phyloP scores from a whole-genome alignment of 2,888 invertebrate species.

The Ommatoiulus sabulosus region DNA sequence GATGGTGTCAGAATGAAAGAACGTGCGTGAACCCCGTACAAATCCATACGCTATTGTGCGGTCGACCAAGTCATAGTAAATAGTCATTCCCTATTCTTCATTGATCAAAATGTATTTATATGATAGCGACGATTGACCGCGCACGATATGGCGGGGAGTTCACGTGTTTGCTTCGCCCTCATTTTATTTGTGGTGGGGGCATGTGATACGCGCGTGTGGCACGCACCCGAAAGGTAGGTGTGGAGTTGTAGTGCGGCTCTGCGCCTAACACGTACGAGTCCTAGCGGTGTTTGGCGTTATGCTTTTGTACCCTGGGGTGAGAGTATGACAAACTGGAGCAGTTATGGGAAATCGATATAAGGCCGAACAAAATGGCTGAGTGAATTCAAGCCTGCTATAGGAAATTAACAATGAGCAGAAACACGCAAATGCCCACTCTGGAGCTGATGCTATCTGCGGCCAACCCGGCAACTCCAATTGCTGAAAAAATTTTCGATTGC shows the following conservation, averaged over 20 bases:
- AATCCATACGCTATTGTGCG: not conserved
- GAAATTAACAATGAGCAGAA: conserved; percentile 23
- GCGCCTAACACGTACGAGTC: not conserved
- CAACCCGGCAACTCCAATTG: conserved; percentile 10
- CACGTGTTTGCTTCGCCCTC: not conserved
- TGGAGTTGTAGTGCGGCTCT: not conserved
- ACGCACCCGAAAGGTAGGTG: conserved; percentile 3
- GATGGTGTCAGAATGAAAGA: not conserved
- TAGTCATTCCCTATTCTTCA: not conserved
- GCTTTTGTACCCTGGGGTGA: conserved; percentile 37
- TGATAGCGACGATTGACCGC: conserved; percentile 8
- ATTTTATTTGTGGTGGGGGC: conserved; percentile 6
- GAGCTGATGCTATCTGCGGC: not conserved
- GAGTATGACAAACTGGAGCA: conserved; percentile 43
- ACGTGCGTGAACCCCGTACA: not conserved
- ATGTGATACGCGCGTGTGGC: not conserved
- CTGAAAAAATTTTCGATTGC: not conserved
- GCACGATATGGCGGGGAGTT: not conserved
- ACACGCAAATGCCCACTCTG: conserved; percentile 38
- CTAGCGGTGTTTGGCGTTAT: conserved; percentile 12
- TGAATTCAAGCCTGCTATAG: conserved; percentile 2
- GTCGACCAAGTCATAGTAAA: not conserved
- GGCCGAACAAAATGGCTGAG: conserved; percentile 36
- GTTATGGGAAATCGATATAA: conserved; percentile 39
- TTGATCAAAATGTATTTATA: conserved; percentile 8